Base-by-base conservation (phyloP, 2,113 vertebrate species). In the Apeltes quadracus region DNA sequence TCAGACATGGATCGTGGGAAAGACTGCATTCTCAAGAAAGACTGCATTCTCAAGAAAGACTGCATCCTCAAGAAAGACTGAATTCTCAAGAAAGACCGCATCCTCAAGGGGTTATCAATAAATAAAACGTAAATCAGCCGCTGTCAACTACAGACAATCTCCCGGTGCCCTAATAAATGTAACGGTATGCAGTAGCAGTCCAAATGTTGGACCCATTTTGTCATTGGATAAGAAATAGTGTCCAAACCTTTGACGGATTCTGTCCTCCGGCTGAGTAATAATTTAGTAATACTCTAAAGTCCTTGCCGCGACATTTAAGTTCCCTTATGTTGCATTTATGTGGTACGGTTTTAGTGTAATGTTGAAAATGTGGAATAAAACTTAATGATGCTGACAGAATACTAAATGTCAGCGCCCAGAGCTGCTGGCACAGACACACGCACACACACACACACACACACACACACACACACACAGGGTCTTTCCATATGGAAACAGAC, bases 401-500 rank as follows among this genome's bases (percentile, higher is more conserved):
- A 20, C 50, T 14, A 54, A 56, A 71, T 50, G 51, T 48, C 20
- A 50, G 46, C 65, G 44, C 20, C 38, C 9, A 27, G 50, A 64
- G 18, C 61, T 3, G 9, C 59, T 57, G 43, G 15, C 53, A 27
- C n/a, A n/a, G n/a, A n/a, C n/a, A 63, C 57, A 63, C 22, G n/a
- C 34, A 39, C 63, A 25, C n/a, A 38, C 46, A 51, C 39, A 82
- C 27, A 53, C 1, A 54, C 61, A 57, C 22, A 64, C 22, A 54
- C 57, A 58, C 32, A 65, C n/a, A 41, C 63, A 57, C 56, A 32
- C 69, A 79, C 38, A 55, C 65, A 39, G 48, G 27, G 48, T 27
- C 7, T 80, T 82, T 83, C 73, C 76, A 63, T 67, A 70, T 69
- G 71, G 73, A 89, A 87, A 69, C 46, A 75, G n/a, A 7, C 22